Base-by-base conservation (phyloP, 30 jellyfish, hydroid and myxozoan species). In the Hydractinia symbiolongicarpus region DNA sequence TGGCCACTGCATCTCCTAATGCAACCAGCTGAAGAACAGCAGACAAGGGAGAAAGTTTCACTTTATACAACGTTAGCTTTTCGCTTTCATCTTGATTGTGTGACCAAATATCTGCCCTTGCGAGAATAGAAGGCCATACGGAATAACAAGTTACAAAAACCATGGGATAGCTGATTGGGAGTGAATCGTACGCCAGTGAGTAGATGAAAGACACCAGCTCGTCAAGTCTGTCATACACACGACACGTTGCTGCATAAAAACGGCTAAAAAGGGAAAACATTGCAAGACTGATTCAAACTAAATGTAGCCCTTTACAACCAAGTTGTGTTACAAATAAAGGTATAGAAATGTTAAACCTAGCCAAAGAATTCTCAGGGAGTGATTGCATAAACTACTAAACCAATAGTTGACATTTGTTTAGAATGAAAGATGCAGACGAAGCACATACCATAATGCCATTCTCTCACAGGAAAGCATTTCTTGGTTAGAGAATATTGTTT, bases 101-200 rank as follows among this genome's bases (percentile, higher is more conserved):
- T 21, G 73, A 53, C 56, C 56, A 13, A 50, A 77, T 17, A 49
- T 77, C 81, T 8, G 78, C 21, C 44, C 81, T 60, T 9, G 66
- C 17, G 0, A 77, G 52, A n/a, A 77, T 1, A 1, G 85, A 77
- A 0, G 85, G 85, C 85, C 85, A 77, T 77, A 60, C 60, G 56
- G 85, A 77, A 77, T 77, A 77, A 60, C 85, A 77, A 9, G 85
- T 77, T 40, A 77, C 56, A n/a, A 77, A 77, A 55, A 77, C 17
- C 82, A 60, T 30, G 10, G 85, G 61, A 55, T 10, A 77, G 44
- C 66, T 77, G 16, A 55, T 15, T 53, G 75, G 53, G 73, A 61
- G 61, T 77, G 14, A 0, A n/a, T 77, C 85, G 60, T 77, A 77
- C 5, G 85, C 85, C 40, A 77, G 7, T 15, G 53, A 54, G 30